Percentiles rank a stretch among this genome's conserved stretches.
Conservation (phyloP, 2,797 vertebrate species). For the Triplophysa bombifrons region DNA sequence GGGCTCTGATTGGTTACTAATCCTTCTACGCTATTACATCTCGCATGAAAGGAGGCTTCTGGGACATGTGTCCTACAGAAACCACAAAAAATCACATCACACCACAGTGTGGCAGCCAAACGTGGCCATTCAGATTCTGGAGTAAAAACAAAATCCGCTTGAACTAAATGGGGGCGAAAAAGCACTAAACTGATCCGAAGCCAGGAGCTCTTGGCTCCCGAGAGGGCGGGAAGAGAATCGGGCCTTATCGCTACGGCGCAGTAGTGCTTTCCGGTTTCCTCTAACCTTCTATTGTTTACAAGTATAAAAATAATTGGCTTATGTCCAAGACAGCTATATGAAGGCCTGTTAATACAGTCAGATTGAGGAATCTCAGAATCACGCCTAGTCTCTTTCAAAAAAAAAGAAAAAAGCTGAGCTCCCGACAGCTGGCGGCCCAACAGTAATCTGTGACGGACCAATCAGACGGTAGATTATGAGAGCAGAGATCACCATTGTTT, state of each 20-base stretch:
- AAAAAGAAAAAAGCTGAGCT: slow-evolving; percentile 49
- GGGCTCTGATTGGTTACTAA: slow-evolving; percentile 41
- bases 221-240: slow-evolving; percentile 57
- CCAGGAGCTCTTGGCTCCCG: slow-evolving; percentile 57
- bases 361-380: slow-evolving; percentile 72
- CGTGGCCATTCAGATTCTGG: slow-evolving; percentile 7
- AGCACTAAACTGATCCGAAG: slow-evolving; percentile 45
- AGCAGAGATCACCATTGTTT: slow-evolving; percentile 73
- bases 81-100: slow-evolving; percentile 2
- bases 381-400: slow-evolving; percentile 39
- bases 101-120: slow-evolving; percentile 24
- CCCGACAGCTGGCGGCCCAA: slow-evolving; percentile 80
- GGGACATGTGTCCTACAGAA: slow-evolving; percentile 27
- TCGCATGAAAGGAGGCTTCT: slow-evolving; percentile 25
- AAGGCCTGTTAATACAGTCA: slow-evolving; percentile 59
- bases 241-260: slow-evolving; percentile 70
- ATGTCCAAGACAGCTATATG: slow-evolving; percentile 43
- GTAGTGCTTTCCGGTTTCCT: slow-evolving; percentile 62
- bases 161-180: slow-evolving; percentile 14
- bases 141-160: slow-evolving; percentile 44
- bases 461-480: slow-evolving; percentile 78
- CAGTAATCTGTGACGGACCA: slow-evolving; percentile 78
- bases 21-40: slow-evolving; percentile 29
- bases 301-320: slow-evolving; percentile 61
- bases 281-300: slow-evolving; percentile 61